A percentile compares a stretch with the other conserved stretches of the same genome.
Evolutionary conservation across 2,797 vertebrate species (phyloP).

Genomic region (Synaphobranchus kaupii): DNA sequence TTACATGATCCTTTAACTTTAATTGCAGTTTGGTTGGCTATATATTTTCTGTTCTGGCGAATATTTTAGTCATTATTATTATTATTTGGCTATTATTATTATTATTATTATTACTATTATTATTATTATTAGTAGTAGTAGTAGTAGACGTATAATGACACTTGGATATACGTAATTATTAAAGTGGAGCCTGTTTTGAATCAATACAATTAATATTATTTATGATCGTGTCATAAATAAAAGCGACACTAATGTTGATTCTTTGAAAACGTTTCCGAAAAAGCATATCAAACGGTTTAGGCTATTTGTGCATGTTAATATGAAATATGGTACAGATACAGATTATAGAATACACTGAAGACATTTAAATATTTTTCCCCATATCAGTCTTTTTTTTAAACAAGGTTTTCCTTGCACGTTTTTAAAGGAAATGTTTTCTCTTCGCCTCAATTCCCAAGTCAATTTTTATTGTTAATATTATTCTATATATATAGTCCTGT

Average conservation of each 20-base stretch:
- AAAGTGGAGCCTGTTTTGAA: background rate
- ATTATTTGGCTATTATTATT: slow-evolving; percentile 29
- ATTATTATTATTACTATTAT: slow-evolving; percentile 22
- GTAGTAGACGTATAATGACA: background rate
- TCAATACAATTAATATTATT: background rate
- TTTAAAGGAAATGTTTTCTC: slow-evolving; percentile 21
- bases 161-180: background rate
- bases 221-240: background rate
- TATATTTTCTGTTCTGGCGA: background rate
- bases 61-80: background rate
- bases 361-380: background rate
- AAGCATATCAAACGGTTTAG: background rate
- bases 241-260: background rate
- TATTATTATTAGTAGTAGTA: background rate
- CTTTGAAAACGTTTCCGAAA: background rate
- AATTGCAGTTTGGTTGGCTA: background rate
- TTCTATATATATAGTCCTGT: background rate
- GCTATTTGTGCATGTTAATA: background rate
- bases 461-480: background rate
- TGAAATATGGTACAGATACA: background rate
- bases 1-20: background rate
- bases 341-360: background rate
- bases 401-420: background rate
- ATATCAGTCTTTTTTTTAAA: background rate
- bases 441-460: background rate